A percentile compares a stretch with the other conserved stretches of the same genome.
These are phyloP conservation scores for Loris lydekkerianus DNA, from an alignment of 2,797 vertebrate genomes.

Conservation along the genomic window DNA sequence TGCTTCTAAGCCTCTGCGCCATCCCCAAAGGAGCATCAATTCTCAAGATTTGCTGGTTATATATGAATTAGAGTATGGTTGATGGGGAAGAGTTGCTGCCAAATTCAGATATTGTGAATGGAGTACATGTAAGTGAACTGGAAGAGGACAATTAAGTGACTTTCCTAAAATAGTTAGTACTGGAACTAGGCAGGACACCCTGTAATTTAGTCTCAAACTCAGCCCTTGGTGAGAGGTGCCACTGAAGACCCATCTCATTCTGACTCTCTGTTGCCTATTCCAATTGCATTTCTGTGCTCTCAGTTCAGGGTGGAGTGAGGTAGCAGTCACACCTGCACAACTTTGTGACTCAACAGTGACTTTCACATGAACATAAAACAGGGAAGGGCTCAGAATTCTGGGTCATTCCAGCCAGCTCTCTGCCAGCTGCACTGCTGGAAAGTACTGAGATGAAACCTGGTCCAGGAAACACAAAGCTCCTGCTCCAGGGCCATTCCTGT, in stretches of 20 bases:
- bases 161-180: background rate
- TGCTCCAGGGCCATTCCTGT: conserved; percentile 65
- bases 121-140: background rate
- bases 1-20: background rate
- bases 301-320: conserved; percentile 41
- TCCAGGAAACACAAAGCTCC: conserved; percentile 45
- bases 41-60: background rate
- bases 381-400: conserved; percentile 56
- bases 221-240: background rate
- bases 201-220: background rate
- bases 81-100: background rate
- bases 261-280: background rate
- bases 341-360: conserved; percentile 67
- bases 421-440: conserved; percentile 34
- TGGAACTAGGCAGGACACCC: background rate
- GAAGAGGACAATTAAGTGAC: background rate
- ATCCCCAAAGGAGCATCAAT: background rate
- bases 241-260: background rate
- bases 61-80: background rate
- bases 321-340: conserved; percentile 29
- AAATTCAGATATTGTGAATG: background rate
- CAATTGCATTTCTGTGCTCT: conserved; percentile 12
- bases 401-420: background rate
- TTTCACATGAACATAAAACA: conserved; percentile 63
- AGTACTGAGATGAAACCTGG: background rate